Percentiles rank a stretch among this genome's conserved stretches.
Conservation (phyloP, 2,113 vertebrate species). For the Oxyruncus cristatus region DNA sequence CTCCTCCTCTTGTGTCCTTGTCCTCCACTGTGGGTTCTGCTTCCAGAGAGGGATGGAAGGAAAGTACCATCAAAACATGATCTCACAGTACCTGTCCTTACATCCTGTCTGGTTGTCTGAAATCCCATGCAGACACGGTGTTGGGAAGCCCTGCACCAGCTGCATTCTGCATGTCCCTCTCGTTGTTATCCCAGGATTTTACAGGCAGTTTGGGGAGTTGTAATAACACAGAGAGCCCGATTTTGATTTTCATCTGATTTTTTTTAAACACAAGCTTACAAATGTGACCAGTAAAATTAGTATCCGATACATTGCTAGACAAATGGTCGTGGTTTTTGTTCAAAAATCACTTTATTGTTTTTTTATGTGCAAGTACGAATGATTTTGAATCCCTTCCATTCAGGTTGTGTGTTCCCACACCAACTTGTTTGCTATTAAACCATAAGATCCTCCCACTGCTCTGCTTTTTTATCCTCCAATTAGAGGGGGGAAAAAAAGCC, state of each 20-base stretch:
- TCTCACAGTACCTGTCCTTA: fast-evolving
- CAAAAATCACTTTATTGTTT: background rate
- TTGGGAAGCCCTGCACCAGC: background rate
- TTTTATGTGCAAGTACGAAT: background rate
- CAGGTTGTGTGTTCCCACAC: background rate
- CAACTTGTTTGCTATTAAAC: background rate
- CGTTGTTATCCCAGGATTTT: background rate
- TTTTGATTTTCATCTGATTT: background rate
- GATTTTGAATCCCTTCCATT: background rate
- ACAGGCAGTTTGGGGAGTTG: background rate
- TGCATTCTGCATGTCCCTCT: fast-evolving
- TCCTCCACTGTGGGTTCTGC: background rate
- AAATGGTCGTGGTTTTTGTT: background rate
- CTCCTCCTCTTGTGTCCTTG: background rate
- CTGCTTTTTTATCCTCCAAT: background rate
- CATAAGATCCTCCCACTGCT: background rate
- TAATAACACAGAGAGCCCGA: background rate
- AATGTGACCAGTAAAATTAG: background rate
- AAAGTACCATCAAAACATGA: fast-evolving
- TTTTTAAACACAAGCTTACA: background rate
- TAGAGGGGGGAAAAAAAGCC: background rate
- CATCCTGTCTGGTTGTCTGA: background rate
- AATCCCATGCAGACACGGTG: background rate
- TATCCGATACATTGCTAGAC: background rate
- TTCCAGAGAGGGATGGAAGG: background rate